Base-by-base conservation (phyloP, 1,140 invertebrate species). In the Andrena cerasifolii region DNA sequence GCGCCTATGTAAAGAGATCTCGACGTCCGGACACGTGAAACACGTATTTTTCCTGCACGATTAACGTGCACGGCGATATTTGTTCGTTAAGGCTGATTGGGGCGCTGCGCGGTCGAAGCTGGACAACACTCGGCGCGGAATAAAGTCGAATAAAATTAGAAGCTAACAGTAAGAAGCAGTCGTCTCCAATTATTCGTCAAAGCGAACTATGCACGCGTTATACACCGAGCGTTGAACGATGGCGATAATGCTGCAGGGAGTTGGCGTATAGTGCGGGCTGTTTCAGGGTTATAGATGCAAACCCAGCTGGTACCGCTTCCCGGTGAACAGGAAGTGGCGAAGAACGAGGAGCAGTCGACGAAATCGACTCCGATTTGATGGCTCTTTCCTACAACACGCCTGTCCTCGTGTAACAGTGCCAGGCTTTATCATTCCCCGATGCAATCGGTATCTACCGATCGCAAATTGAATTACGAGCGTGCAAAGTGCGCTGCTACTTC, bases 1-100 rank as follows among this genome's bases (percentile, higher is more conserved):
- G 40, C 10, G 26, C 12, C 28, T 65, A 8, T 68, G n/a, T 24
- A 58, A 68, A 68, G 40, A 76, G 73, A 76, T 68, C 73, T 47
- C 14, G 3, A 28, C 14, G 21, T 26, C 21, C 21, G 3, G 40
- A 68, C 53, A 58, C 40, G 63, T 58, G 63, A 33, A 66, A 33
- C n/a, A 18, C 8, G 18, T 62, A 45, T 47, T 59, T 47, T 47
- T 1, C 12, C 26, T 4, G 24, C 0, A 3, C 0, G 4, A n/a
- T 8, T 14, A 1, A 40, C 18, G 47, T n/a, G 47, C 47, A n/a
- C 2, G 18, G 21, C 47, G 18, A 49, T 49, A 7, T 49, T 49
- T 40, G 10, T 40, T 40, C 36, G 3, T 40, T 10, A 40, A 40
- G 36, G n/a, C n/a, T n/a, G n/a, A n/a, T n/a, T n/a, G n/a, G n/a